Evolutionary conservation across 1,140 invertebrate species (phyloP), one percentile per base, ranked within the genome.

Genomic region (Pseudoatta argentina): DNA sequence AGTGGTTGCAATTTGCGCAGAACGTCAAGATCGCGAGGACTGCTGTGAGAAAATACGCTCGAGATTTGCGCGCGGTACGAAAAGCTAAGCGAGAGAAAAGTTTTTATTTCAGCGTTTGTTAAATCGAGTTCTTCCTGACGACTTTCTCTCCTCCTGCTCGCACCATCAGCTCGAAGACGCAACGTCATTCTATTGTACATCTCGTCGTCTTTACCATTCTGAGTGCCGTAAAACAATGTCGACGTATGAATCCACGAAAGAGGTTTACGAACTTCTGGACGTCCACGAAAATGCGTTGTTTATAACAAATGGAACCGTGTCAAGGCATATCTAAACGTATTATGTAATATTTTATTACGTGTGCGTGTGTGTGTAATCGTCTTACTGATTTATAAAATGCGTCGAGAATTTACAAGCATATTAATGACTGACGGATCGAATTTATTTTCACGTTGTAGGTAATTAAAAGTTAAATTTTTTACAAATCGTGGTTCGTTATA

Each of bases 1-100:
- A 76, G 39, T 64, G 73, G 85, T 86, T 57, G 77, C 85, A 88
- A 88, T 88, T 88, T 88, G 71, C 71, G 85, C 66, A 18, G 34
- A 63, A 67, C 53, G 61, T 86, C 85, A 63, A 10, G 67, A 79
- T 14, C 73, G 76, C 44, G 14, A 55, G 39, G 18, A 87, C 39
- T 6, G 61, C n/a, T 34, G 76, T 44, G 51, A 39, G 73, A 77
- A 61, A 88, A 87, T 75, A 71, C 71, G 55, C 18, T 48, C 39
- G 55, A 51, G 18, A 86, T 76, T 34, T 48, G 77, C n/a, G 44
- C 44, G 44, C 18, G 39, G 34, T 44, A 83, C 48, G 61, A 12
- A 55, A 55, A 88, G 86, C 59, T 81, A 59, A 21, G 69, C 61
- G 63, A 78, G n/a, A 67, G 21, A 67, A 82, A 88, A 88, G 53